Evolutionary conservation across 2,797 vertebrate genomes (phyloP), one percentile per base, ranked within the genome.

Genomic region (Neosilurus hyrtlii): DNA sequence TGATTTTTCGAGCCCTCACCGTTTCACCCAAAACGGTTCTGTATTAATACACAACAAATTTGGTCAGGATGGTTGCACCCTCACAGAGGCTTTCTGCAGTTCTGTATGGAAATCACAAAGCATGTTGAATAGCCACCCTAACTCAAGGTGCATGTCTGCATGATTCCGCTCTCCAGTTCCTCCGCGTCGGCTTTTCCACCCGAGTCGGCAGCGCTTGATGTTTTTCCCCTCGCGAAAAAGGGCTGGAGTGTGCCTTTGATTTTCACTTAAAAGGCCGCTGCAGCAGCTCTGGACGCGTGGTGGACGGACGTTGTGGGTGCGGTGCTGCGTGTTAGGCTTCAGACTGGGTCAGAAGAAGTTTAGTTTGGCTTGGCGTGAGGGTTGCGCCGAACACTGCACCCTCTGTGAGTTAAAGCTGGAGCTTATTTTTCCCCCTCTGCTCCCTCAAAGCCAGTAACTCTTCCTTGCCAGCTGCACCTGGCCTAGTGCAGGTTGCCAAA

Each of bases 341-440:
- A 77, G 84, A 74, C 84, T 84, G 82, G 87, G 87, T 88, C 87
- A 89, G 81, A 70, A 83, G 79, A 85, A 88, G 88, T 87, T 89
- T 89, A 89, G 88, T 88, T 90, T 83, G 83, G 84, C 66, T 89
- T 85, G 86, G 85, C 84, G 14, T 68, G 35, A 83, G 61, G 68
- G 70, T 62, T 8, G 76, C 54, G 54, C 62, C 24, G 65, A 89
- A 90, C 86, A 88, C 84, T 86, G 83, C 70, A 35, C 37, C 79
- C 86, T 88, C 86, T 88, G 84, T 89, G 74, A 75, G 43, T 86
- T 84, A 37, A 79, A 78, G 67, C 80, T 70, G 72, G 62, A 14
- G 18, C 35, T 59, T 68, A 49, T 84, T 83, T 80, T 80, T 74
- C 65, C 80, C 61, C 81, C 30, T 72, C 56, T 26, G 59, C 52